Evolutionary conservation across 1,140 invertebrate genomes (phyloP).

Genomic region (Ceratosolen fusciceps): DNA sequence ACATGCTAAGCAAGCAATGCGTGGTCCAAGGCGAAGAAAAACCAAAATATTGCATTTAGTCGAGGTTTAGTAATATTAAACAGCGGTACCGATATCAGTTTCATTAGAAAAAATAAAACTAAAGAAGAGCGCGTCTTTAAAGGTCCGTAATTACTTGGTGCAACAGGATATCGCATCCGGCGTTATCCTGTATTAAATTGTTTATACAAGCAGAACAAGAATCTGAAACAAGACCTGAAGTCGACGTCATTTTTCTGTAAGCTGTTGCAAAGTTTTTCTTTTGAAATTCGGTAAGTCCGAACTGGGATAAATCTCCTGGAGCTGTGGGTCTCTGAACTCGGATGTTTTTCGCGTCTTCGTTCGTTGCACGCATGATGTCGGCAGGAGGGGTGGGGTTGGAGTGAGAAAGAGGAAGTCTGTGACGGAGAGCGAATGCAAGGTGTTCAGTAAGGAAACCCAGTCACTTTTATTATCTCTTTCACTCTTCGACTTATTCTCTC

Average conservation of each 20-base stretch:
- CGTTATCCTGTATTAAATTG: background rate
- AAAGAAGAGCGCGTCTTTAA: too few species aligned
- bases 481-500: background rate
- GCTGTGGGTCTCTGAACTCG: background rate
- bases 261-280: background rate
- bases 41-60: too few species aligned
- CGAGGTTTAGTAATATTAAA: too few species aligned
- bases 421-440: background rate
- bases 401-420: background rate
- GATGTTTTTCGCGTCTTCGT: background rate
- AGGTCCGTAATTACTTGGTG: too few species aligned
- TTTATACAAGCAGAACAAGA: too few species aligned
- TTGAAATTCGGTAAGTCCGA: background rate
- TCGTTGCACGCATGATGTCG: background rate
- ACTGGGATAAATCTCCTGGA: background rate
- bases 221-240: too few species aligned
- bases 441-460: conserved; percentile 8
- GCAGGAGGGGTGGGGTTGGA: background rate
- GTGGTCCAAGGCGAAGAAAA: too few species aligned
- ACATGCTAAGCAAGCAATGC: too few species aligned
- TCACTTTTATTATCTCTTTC: background rate
- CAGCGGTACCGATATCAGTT: too few species aligned
- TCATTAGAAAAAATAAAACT: too few species aligned
- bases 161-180: background rate
- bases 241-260: background rate